phyloP scores from a whole-genome alignment of 2,797 vertebrate genomes.

The Sparus aurata region DNA sequence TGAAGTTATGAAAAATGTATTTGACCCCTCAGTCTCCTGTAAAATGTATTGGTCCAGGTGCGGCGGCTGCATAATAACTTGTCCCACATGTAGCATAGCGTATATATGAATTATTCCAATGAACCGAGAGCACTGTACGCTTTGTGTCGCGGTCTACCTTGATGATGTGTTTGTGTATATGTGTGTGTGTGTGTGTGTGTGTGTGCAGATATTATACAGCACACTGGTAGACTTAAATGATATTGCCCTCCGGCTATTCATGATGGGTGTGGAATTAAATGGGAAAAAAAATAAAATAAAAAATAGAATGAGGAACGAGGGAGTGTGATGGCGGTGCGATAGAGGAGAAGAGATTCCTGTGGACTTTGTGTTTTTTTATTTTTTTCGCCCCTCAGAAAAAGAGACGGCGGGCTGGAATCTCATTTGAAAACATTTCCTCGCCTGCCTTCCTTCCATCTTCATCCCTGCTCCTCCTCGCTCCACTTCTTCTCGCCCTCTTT shows the following conservation, averaged over 20 bases:
- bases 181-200: conserved; percentile 16
- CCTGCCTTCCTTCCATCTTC: conserved; percentile 19
- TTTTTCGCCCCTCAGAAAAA: conserved; percentile 11
- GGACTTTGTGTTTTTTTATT: conserved; percentile 24
- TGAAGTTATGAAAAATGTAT: conserved; percentile 73
- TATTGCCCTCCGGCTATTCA: conserved; percentile 58
- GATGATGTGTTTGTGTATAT: conserved; percentile 27
- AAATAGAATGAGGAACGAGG: conserved; percentile 1
- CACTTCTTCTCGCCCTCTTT: conserved; percentile 37
- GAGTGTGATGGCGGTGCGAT: conserved; percentile 28
- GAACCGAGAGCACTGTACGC: conserved; percentile 35
- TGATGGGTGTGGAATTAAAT: conserved; percentile 52
- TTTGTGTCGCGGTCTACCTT: conserved; percentile 47
- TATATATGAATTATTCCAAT: conserved; percentile 70
- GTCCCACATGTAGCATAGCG: conserved; percentile 38
- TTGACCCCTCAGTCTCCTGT: conserved; percentile 61
- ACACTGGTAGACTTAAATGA: conserved; percentile 46
- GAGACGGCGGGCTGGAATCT: conserved; percentile 30
- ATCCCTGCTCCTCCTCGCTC: conserved; percentile 20
- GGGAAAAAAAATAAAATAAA: neutral
- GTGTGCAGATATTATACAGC: conserved; percentile 35
- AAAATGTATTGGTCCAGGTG: conserved; percentile 68
- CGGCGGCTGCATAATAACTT: conserved; percentile 62
- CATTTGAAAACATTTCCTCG: conserved; percentile 56
- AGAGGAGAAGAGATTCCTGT: conserved; percentile 18